These are phyloP conservation scores for Meleagris gallopavo DNA, from an alignment of 2,113 vertebrate species.

Conservation along the genomic window DNA sequence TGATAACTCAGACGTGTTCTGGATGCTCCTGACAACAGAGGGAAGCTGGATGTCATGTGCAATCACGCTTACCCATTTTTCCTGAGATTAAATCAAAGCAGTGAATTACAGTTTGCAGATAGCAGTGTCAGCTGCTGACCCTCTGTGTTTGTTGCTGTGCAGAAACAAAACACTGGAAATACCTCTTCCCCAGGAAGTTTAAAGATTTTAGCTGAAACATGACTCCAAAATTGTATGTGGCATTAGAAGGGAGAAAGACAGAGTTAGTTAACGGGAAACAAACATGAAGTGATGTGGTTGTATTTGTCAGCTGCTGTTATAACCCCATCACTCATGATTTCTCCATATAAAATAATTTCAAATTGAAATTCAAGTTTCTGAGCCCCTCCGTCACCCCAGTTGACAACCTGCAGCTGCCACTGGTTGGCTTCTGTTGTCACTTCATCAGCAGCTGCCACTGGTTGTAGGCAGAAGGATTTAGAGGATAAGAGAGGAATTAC, in stretches of 20 bases:
- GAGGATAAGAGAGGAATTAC: not conserved
- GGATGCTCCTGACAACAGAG: not conserved
- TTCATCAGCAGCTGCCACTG: constrained; percentile 21
- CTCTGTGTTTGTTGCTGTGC: not conserved
- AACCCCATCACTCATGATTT: not conserved
- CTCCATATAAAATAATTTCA: not conserved
- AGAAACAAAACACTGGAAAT: not conserved
- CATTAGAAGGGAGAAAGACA: not conserved
- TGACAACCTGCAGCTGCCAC: not conserved
- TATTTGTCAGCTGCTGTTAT: constrained; percentile 39
- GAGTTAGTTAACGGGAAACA: not conserved
- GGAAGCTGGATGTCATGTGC: not conserved
- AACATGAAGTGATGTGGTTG: not conserved
- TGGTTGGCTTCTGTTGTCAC: not conserved
- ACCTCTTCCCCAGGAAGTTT: not conserved
- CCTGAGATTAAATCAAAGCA: not conserved
- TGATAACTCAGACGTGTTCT: not conserved
- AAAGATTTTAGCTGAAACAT: not conserved
- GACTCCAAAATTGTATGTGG: not conserved
- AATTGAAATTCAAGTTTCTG: not conserved
- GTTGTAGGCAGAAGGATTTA: not conserved
- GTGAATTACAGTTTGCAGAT: not conserved
- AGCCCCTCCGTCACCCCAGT: not conserved
- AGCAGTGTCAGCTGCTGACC: not conserved
- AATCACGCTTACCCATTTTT: not conserved